Percentiles rank a stretch among this genome's conserved stretches.
phyloP scores from a whole-genome alignment of 1,140 invertebrate species.

The Hyposmocoma kahamanoa region DNA sequence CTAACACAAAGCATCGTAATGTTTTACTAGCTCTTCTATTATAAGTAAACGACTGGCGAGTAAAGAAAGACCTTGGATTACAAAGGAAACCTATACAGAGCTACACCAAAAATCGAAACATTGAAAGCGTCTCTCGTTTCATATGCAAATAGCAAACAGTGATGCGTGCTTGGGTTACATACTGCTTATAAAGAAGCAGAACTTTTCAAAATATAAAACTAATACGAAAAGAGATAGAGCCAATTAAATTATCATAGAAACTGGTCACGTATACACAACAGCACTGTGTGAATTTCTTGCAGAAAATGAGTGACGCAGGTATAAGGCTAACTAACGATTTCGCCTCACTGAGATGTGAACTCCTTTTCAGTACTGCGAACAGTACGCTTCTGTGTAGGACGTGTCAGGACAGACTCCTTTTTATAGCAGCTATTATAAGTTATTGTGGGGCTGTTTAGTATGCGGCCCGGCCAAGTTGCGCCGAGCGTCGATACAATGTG shows the following conservation, averaged over 20 bases:
- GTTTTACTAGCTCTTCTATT: background rate
- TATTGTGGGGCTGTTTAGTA: conserved; percentile 37
- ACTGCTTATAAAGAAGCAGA: too few species aligned
- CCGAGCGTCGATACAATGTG: conserved; percentile 29
- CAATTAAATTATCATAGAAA: too few species aligned
- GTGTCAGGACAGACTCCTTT: conserved; percentile 28
- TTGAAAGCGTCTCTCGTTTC: conserved; percentile 42
- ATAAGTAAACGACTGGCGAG: conserved; percentile 10
- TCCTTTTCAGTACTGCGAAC: background rate
- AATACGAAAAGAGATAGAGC: too few species aligned
- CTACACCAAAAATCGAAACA: conserved; percentile 44
- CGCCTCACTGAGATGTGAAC: too few species aligned
- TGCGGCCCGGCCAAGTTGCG: conserved; percentile 24
- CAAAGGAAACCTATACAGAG: conserved; percentile 26
- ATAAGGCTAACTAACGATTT: too few species aligned
- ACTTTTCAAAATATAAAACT: too few species aligned
- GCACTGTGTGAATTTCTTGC: too few species aligned
- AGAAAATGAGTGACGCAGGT: too few species aligned
- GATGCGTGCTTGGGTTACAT: conserved; percentile 30
- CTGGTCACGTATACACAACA: too few species aligned
- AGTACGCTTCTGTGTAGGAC: conserved; percentile 15
- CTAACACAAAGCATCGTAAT: too few species aligned
- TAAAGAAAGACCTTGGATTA: conserved; percentile 22
- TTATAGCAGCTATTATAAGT: conserved; percentile 43
- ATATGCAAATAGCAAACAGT: conserved; percentile 40